These are phyloP conservation scores for Allophyes oxyacanthae DNA, from an alignment of 2,888 invertebrate genomes.

Conservation along the genomic window DNA sequence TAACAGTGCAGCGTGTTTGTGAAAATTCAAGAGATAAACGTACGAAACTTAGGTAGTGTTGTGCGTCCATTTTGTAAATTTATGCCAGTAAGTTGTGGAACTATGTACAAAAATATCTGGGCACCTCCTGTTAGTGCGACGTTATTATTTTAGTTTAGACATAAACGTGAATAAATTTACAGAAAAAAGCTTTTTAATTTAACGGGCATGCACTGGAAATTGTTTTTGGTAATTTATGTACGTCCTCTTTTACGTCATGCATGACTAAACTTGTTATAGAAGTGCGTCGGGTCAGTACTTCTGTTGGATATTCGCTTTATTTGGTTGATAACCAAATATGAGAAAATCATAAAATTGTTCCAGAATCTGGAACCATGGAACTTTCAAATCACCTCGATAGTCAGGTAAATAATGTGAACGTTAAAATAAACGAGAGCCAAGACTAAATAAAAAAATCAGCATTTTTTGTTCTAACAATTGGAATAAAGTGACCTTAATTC, in stretches of 20 bases:
- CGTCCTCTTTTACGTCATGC: too few relatives aligned
- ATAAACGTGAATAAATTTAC: slow-evolving; percentile 29
- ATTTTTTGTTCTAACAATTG: slow-evolving; percentile 13
- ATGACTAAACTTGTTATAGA: too few relatives aligned
- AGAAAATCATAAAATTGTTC: too few relatives aligned
- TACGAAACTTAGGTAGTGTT: slow-evolving; percentile 52
- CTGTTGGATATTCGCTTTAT: too few relatives aligned
- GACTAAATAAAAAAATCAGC: neutral
- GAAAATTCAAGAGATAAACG: slow-evolving; percentile 64
- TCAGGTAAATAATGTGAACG: too few relatives aligned
- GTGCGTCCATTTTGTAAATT: slow-evolving; percentile 58
- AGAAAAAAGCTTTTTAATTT: slow-evolving; percentile 20
- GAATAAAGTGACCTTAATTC: slow-evolving; percentile 4
- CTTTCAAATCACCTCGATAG: too few relatives aligned
- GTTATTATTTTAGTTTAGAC: slow-evolving; percentile 47
- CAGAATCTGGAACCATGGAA: too few relatives aligned
- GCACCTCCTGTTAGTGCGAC: slow-evolving; percentile 26
- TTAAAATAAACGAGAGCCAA: neutral
- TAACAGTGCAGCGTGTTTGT: slow-evolving; percentile 62
- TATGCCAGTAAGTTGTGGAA: slow-evolving; percentile 46
- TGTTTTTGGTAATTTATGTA: neutral
- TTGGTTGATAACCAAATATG: too few relatives aligned
- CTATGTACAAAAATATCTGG: slow-evolving; percentile 48
- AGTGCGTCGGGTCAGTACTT: too few relatives aligned
- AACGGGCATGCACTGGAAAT: neutral